Percentiles rank a stretch among this genome's conserved stretches.
phyloP scores from a whole-genome alignment of 2,888 invertebrate species.

The Melieria crassipennis region DNA sequence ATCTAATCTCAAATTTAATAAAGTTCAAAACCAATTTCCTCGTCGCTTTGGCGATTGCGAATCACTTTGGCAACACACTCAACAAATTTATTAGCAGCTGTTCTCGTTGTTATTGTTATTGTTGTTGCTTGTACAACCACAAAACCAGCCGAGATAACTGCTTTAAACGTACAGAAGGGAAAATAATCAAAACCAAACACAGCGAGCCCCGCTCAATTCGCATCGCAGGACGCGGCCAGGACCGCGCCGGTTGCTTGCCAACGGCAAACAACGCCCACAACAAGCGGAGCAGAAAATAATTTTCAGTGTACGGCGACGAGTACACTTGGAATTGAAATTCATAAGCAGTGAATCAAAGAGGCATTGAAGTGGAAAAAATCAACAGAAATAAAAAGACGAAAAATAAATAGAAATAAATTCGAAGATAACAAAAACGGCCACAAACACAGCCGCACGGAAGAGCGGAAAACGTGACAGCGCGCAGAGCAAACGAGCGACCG shows the following conservation, averaged over 20 bases:
- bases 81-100: conserved; percentile 14
- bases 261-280: no score
- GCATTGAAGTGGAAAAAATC: not conserved
- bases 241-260: no score
- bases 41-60: conserved; percentile 22
- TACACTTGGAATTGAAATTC: not conserved
- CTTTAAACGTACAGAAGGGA: no score
- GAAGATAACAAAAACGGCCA: not conserved
- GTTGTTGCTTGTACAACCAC: not conserved
- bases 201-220: not conserved
- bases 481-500: no score
- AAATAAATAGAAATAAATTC: not conserved
- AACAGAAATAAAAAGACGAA: not conserved
- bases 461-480: no score
- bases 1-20: no score
- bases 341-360: not conserved
- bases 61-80: conserved; percentile 17
- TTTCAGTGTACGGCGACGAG: no score
- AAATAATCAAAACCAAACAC: not conserved
- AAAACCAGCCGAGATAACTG: not conserved
- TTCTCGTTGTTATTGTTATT: not conserved
- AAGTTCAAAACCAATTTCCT: not conserved
- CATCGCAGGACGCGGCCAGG: not conserved
- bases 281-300: no score
- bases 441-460: no score